phyloP scores from a whole-genome alignment of 2,888 invertebrate genomes.

The Ceramica pisi region DNA sequence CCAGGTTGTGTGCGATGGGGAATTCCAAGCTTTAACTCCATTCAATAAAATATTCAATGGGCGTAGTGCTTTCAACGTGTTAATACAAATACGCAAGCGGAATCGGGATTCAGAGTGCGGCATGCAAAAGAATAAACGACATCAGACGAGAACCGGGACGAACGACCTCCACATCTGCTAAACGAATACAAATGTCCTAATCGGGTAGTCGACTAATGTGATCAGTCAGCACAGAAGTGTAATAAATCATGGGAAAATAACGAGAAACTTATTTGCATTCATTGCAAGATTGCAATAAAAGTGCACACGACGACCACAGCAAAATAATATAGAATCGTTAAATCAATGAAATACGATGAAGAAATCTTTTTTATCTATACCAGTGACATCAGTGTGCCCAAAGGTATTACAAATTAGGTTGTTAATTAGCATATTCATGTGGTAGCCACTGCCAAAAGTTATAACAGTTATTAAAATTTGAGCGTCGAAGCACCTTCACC shows the following conservation, averaged over 20 bases:
- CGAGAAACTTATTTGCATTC: constrained; percentile 72
- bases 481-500: constrained; percentile 72
- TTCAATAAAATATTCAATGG: constrained; percentile 73
- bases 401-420: constrained; percentile 64
- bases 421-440: constrained; percentile 68
- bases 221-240: constrained; percentile 72
- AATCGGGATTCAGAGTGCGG: constrained; percentile 80
- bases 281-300: constrained; percentile 70
- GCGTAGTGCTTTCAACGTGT: constrained; percentile 82
- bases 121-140: constrained; percentile 82
- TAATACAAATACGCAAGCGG: constrained; percentile 83
- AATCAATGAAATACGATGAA: constrained; percentile 59
- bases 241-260: constrained; percentile 76
- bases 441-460: constrained; percentile 63
- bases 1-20: constrained; percentile 46
- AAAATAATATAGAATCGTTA: constrained; percentile 51
- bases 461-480: constrained; percentile 71
- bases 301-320: constrained; percentile 51
- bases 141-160: constrained; percentile 87
- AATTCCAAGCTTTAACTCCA: constrained; percentile 57
- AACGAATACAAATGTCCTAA: constrained; percentile 86
- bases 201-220: constrained; percentile 75
- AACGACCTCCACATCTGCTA: constrained; percentile 86
- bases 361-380: constrained; percentile 54
- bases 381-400: constrained; percentile 65